These are phyloP conservation scores for Ceratitis capitata DNA, from an alignment of 1,140 invertebrate species.

Conservation along the genomic window DNA sequence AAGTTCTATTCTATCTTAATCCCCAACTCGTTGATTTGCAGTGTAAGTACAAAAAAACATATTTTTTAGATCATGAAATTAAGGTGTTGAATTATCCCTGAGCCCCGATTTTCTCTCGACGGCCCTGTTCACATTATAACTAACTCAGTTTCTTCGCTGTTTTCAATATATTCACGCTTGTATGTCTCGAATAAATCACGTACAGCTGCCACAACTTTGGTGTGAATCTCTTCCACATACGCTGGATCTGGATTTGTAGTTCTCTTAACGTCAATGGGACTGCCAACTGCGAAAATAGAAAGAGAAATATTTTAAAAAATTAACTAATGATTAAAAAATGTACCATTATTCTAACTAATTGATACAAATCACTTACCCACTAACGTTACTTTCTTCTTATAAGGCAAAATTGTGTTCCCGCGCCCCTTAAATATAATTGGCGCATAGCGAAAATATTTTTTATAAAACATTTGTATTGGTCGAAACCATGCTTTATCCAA, in stretches of 20 bases:
- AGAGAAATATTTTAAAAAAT: background rate
- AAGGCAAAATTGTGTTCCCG: slow-evolving; percentile 48
- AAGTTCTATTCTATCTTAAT: no score
- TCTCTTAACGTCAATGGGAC: slow-evolving; percentile 79
- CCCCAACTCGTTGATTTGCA: no score
- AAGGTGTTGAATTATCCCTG: no score
- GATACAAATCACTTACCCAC: slow-evolving; percentile 75
- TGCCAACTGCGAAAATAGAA: slow-evolving; percentile 71
- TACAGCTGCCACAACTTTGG: slow-evolving; percentile 75
- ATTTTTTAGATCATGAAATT: no score
- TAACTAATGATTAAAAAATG: background rate
- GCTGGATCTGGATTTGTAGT: slow-evolving; percentile 77
- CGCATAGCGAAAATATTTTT: slow-evolving; percentile 75
- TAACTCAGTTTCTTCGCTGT: slow-evolving; percentile 69
- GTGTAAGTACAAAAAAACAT: no score
- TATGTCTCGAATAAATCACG: slow-evolving; percentile 81
- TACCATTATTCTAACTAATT: background rate
- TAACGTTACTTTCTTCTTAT: slow-evolving; percentile 77
- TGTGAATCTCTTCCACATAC: slow-evolving; percentile 80
- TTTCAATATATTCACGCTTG: slow-evolving; percentile 78
- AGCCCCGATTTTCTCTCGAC: no score
- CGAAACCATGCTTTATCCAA: background rate
- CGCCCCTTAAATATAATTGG: slow-evolving; percentile 70
- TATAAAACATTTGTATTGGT: slow-evolving; percentile 56
- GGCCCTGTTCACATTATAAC: slow-evolving; percentile 46